A percentile compares a stretch with the other conserved stretches of the same genome.
phyloP scores from a whole-genome alignment of 92 coral and sea anemone species.

The Scolanthus callimorphus region DNA sequence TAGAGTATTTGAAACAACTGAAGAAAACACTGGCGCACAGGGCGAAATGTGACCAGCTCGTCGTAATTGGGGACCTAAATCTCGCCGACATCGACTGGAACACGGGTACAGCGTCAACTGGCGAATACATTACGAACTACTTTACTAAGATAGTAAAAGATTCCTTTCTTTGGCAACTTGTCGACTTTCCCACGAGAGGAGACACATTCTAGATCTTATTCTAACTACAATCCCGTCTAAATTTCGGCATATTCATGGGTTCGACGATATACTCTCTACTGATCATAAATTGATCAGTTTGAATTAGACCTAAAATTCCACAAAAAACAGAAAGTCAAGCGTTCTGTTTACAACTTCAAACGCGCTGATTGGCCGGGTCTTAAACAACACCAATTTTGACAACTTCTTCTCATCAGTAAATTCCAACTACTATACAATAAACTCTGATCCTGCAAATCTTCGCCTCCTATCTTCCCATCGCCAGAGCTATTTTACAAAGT shows the following conservation, averaged over 20 bases:
- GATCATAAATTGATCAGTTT: slow-evolving; percentile 12
- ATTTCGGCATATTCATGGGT: slow-evolving; percentile 9
- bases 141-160: slow-evolving; percentile 22
- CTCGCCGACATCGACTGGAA: slow-evolving; percentile 38
- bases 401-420: too few species aligned
- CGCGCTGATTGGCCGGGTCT: slow-evolving; percentile 12
- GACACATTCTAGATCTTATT: slow-evolving; percentile 30
- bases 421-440: too few species aligned
- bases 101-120: slow-evolving; percentile 25
- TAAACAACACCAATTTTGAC: too few species aligned
- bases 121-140: slow-evolving; percentile 22
- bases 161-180: slow-evolving; percentile 32
- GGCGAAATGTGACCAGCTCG: slow-evolving; percentile 27
- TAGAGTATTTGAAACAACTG: slow-evolving; percentile 26
- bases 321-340: neutral
- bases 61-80: slow-evolving; percentile 39
- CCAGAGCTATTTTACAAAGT: too few species aligned
- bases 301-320: neutral
- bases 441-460: too few species aligned
- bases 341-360: slow-evolving; percentile 24
- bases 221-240: slow-evolving; percentile 20
- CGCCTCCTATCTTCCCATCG: too few species aligned
- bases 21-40: slow-evolving; percentile 29
- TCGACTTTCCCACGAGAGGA: slow-evolving; percentile 28
- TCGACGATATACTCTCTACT: slow-evolving; percentile 16